These are phyloP conservation scores for Motacilla alba DNA, from an alignment of 2,113 vertebrate species.

Conservation along the genomic window DNA sequence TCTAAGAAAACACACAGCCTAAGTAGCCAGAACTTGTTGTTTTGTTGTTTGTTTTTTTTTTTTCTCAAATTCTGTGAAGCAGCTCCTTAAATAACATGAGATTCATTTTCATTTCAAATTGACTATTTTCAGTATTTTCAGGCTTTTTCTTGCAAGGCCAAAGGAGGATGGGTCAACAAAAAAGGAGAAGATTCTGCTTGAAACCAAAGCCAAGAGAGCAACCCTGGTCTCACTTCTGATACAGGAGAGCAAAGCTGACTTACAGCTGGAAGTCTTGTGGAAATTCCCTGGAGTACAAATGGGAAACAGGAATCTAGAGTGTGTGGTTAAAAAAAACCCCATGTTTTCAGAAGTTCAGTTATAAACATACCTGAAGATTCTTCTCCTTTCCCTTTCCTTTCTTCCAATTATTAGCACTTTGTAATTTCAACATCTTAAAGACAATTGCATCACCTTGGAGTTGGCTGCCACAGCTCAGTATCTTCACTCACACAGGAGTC, in stretches of 20 bases:
- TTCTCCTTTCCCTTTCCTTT: not conserved
- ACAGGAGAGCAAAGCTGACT: not conserved
- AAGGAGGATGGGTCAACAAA: not conserved
- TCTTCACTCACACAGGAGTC: not conserved
- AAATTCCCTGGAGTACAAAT: not conserved
- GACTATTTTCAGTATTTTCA: not conserved
- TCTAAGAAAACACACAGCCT: not conserved
- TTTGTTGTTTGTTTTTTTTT: not conserved
- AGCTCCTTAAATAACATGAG: not conserved
- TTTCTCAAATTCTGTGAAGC: not conserved
- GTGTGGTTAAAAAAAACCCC: not conserved
- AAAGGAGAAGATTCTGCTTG: not conserved
- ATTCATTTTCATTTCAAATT: not conserved
- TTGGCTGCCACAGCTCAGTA: not conserved
- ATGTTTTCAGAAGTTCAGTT: not conserved
- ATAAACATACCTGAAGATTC: not conserved
- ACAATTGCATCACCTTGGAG: not conserved
- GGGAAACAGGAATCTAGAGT: not conserved
- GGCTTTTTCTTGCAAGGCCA: not conserved
- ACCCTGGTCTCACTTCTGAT: not conserved
- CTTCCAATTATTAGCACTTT: not conserved
- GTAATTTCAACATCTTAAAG: not conserved
- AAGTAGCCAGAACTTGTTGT: not conserved
- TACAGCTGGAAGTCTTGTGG: not conserved
- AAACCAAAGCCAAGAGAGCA: not conserved